A percentile compares a stretch with the other conserved stretches of the same genome.
Evolutionary conservation across 2,888 invertebrate species (phyloP).

Genomic region (Aleiodes alternator): DNA sequence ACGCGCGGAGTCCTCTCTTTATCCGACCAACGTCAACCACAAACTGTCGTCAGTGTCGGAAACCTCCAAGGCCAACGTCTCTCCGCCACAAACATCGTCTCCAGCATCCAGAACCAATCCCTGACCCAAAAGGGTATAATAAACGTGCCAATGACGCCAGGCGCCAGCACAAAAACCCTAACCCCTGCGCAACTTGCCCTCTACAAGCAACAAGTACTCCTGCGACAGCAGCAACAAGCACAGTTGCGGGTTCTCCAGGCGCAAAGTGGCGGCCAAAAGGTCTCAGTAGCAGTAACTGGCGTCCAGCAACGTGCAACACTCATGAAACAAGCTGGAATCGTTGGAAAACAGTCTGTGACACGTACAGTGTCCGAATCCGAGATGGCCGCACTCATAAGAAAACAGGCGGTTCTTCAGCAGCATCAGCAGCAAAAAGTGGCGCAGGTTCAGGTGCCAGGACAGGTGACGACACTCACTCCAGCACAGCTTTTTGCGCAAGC

Average conservation of each 20-base stretch:
- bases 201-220: constrained; percentile 71
- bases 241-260: constrained; percentile 68
- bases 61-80: constrained; percentile 74
- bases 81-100: constrained; percentile 67
- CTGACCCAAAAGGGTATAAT: constrained; percentile 71
- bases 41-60: constrained; percentile 72
- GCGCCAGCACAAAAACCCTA: constrained; percentile 76
- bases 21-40: constrained; percentile 58
- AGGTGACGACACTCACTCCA: constrained; percentile 71
- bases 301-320: constrained; percentile 69
- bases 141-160: constrained; percentile 77
- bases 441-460: constrained; percentile 70
- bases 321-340: constrained; percentile 65
- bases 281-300: constrained; percentile 71
- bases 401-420: constrained; percentile 74
- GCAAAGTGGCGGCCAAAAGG: constrained; percentile 70
- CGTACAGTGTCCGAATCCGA: constrained; percentile 79
- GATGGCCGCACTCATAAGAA: constrained; percentile 79
- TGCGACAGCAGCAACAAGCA: constrained; percentile 73
- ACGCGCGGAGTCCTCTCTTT: constrained; percentile 54
- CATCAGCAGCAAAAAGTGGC: constrained; percentile 73
- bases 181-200: constrained; percentile 79
- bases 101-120: constrained; percentile 65
- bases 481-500: constrained; percentile 80
- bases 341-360: constrained; percentile 75